These are phyloP conservation scores for Peromyscus aztecus DNA, from an alignment of 2,797 vertebrate genomes.

Conservation along the genomic window DNA sequence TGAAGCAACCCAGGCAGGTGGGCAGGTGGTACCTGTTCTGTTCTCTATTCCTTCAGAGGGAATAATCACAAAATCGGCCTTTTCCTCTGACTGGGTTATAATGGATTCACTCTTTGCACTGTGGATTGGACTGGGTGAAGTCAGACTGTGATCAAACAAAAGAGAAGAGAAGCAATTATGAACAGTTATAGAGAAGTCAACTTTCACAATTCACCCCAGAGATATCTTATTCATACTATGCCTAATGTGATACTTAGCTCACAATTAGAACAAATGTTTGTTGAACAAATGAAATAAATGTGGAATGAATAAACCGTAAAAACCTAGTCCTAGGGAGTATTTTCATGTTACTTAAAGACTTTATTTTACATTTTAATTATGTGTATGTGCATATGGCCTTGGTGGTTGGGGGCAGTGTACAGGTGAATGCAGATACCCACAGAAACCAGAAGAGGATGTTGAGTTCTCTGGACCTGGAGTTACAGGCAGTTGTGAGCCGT, in stretches of 20 bases:
- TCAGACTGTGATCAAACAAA: conserved; percentile 89
- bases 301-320: conserved; percentile 24
- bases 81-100: conserved; percentile 89
- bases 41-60: conserved; percentile 88
- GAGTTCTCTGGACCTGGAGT: not conserved
- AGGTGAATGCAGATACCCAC: not conserved
- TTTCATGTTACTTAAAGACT: not conserved
- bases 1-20: not conserved
- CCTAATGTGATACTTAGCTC: not conserved
- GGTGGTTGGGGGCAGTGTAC: too few species aligned
- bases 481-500: not conserved
- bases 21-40: conserved; percentile 86
- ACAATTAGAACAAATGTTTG: conserved; percentile 42
- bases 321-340: not conserved
- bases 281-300: conserved; percentile 57
- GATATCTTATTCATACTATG: not conserved
- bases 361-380: not conserved
- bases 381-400: not conserved
- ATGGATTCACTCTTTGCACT: conserved; percentile 91
- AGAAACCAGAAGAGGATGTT: not conserved
- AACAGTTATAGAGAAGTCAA: conserved; percentile 14
- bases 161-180: conserved; percentile 57
- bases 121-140: conserved; percentile 93
- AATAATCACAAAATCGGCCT: conserved; percentile 88
- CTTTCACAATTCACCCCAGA: conserved; percentile 48